phyloP scores from a whole-genome alignment of 2,113 vertebrate genomes.

The Peucedramus taeniatus region DNA sequence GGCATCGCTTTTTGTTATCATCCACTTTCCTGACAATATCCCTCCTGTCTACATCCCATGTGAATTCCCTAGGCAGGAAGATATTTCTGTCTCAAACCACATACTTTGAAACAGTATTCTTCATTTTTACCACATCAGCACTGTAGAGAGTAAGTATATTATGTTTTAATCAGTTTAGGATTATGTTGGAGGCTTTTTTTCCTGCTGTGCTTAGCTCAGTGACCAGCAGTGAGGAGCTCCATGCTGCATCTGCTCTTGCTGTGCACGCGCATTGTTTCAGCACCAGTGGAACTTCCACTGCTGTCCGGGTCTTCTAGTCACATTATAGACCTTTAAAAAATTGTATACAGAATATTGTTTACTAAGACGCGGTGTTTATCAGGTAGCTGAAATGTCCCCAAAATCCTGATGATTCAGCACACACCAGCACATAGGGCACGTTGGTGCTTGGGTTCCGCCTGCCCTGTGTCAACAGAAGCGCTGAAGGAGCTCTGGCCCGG shows the following conservation, averaged over 20 bases:
- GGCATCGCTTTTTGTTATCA: not conserved
- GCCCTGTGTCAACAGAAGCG: accelerated
- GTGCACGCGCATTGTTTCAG: not conserved
- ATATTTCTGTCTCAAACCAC: not conserved
- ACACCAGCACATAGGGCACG: accelerated
- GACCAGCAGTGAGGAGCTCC: not conserved
- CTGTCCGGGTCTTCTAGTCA: not conserved
- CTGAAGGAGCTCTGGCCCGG: not conserved
- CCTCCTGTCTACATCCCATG: not conserved
- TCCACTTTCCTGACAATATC: not conserved
- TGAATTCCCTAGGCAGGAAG: not conserved
- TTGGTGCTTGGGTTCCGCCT: not conserved
- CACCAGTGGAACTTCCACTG: not conserved
- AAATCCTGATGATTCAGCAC: not conserved
- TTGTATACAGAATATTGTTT: not conserved
- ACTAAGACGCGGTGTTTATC: accelerated
- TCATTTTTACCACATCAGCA: not conserved
- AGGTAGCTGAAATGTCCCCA: not conserved
- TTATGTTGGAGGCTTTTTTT: not conserved
- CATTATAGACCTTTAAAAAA: not conserved
- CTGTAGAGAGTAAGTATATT: not conserved
- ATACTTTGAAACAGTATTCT: not conserved
- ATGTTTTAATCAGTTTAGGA: not conserved
- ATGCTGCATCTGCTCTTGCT: not conserved
- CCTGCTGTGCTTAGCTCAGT: not conserved